phyloP scores from a whole-genome alignment of 64 coral and sea anemone genomes.

The Porites australiensis region DNA sequence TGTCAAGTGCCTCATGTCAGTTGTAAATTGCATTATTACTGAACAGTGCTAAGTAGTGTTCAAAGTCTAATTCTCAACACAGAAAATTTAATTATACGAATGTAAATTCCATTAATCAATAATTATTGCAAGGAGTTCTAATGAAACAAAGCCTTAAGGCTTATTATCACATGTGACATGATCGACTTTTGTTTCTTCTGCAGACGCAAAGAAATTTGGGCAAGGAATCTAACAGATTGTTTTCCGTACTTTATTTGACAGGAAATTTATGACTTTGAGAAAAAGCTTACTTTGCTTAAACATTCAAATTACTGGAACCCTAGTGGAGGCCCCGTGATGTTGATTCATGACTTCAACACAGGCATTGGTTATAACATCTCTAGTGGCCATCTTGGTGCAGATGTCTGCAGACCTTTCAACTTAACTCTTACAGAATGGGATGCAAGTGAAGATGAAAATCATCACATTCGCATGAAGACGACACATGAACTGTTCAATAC shows the following conservation, averaged over 20 bases:
- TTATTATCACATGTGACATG: too few species aligned
- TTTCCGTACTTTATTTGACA: slow-evolving; percentile 2
- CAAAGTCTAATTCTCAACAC: too few species aligned
- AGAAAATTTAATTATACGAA: too few species aligned
- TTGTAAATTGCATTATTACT: too few species aligned
- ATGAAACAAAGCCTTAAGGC: too few species aligned
- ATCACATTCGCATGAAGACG: slow-evolving; percentile 79
- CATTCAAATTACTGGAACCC: neutral
- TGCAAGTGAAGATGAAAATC: slow-evolving; percentile 17
- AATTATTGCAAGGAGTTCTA: too few species aligned
- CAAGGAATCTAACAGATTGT: neutral
- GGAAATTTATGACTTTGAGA: slow-evolving; percentile 83
- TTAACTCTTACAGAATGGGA: neutral
- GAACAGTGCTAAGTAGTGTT: too few species aligned
- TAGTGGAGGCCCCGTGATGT: neutral
- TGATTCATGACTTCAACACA: slow-evolving; percentile 76
- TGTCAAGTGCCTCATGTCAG: too few species aligned
- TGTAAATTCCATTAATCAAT: too few species aligned
- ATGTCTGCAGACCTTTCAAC: neutral
- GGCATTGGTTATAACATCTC: slow-evolving; percentile 61
- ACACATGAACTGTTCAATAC: slow-evolving; percentile 59
- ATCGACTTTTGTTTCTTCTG: neutral
- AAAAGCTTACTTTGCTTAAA: slow-evolving; percentile 44
- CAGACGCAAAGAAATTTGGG: too few species aligned
- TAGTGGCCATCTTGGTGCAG: neutral